Base-by-base conservation (phyloP, 2,888 invertebrate genomes). In the Acleris literana region DNA sequence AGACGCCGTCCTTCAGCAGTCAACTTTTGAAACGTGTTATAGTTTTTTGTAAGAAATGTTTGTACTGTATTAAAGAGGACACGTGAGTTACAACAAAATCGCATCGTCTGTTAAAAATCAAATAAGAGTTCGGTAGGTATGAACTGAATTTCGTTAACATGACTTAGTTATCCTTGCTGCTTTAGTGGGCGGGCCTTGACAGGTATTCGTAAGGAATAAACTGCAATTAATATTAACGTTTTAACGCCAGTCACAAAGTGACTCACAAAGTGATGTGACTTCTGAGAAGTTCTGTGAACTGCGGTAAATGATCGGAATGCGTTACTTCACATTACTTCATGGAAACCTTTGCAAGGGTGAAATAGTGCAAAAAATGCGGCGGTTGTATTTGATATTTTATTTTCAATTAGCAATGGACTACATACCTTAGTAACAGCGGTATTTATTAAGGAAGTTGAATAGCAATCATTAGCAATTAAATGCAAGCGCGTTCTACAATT, bases 1-100 rank as follows among this genome's bases (percentile, higher is more conserved):
- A 65, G 51, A 75, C 64, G 73, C 68, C 65, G 78, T 77, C 82
- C 81, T 81, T 84, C 77, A 73, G 63, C 43, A 68, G 70, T 72
- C 76, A 70, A 76, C 75, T 77, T 78, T 77, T 76, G 62, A 74
- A 76, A 76, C 75, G 68, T 63, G 74, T 68, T 63, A 68, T 72
- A 73, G 75, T 77, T 78, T 76, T 74, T 75, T 70, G 72, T 73
- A 39, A 75, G 74, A 60, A 64, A 55, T 22, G 16, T 65, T 46
- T 44, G 33, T n/a, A 48, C 46, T 25, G 48, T 16, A 44, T 53
- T 46, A 46, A 58, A 64, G 52, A 46, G 25, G 29, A 57, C 16
- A 22, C 17, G 18, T 4, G 29, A 54, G 17, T 55, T 20, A 3
- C 18, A 6, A 16, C 9, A 16, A 39, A 16, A 55, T 44, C 9